A percentile compares a stretch with the other conserved stretches of the same genome.
These are phyloP conservation scores for Epirrhoe tristata DNA, from an alignment of 2,888 invertebrate genomes.

Conservation along the genomic window DNA sequence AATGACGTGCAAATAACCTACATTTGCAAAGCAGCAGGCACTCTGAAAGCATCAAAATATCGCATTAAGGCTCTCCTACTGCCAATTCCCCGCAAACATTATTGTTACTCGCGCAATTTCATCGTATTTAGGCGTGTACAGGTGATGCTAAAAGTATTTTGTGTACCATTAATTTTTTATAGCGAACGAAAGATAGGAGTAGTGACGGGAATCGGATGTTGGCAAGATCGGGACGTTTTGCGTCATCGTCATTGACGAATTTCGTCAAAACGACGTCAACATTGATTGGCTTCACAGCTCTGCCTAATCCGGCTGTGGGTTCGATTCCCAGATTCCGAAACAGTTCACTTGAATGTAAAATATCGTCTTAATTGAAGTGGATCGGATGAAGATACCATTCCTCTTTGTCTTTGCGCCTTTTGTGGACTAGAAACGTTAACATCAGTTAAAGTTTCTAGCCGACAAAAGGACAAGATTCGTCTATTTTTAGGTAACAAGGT, in stretches of 20 bases:
- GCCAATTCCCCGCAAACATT: constrained; percentile 37
- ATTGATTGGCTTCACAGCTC: too few relatives aligned
- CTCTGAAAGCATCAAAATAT: constrained; percentile 32
- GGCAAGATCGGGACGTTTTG: neutral
- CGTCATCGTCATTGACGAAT: too few relatives aligned
- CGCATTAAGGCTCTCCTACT: constrained; percentile 40
- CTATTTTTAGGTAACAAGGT: neutral
- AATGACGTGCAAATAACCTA: constrained; percentile 33
- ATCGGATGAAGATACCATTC: too few relatives aligned
- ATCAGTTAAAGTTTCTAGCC: too few relatives aligned
- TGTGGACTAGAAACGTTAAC: too few relatives aligned
- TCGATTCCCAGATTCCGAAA: too few relatives aligned
- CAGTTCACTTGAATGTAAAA: too few relatives aligned
- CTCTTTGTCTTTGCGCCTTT: too few relatives aligned
- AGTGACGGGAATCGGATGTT: neutral
- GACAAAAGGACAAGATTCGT: neutral
- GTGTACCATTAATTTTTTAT: constrained; percentile 29
- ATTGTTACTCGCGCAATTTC: constrained; percentile 44
- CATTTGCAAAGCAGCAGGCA: constrained; percentile 31
- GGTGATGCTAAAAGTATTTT: constrained; percentile 26
- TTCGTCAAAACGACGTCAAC: too few relatives aligned
- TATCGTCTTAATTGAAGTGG: too few relatives aligned
- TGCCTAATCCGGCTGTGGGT: too few relatives aligned
- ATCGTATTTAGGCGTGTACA: constrained; percentile 38
- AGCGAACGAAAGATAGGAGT: constrained; percentile 13